phyloP scores from a whole-genome alignment of 2,797 vertebrate genomes.

The Siniperca obscura region DNA sequence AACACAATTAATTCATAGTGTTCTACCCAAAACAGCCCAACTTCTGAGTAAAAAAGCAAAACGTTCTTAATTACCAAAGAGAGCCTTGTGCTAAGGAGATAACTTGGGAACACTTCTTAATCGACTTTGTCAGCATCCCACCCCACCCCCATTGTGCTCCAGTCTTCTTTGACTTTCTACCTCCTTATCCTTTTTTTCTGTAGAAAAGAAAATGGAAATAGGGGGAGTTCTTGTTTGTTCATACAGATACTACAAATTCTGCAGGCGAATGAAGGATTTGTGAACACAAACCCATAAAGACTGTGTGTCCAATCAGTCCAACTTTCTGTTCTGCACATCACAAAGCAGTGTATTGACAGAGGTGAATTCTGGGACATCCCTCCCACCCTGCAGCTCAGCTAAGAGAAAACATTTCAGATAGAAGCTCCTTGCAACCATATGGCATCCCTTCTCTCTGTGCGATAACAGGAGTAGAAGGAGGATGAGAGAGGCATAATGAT shows the following conservation, averaged over 20 bases:
- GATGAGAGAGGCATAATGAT: conserved; percentile 70
- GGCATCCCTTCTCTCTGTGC: conserved; percentile 60
- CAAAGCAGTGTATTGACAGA: conserved; percentile 55
- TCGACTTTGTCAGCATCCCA: conserved; percentile 72
- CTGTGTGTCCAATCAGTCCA: conserved; percentile 16
- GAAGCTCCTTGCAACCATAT: conserved; percentile 59
- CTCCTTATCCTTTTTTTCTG: conserved; percentile 23
- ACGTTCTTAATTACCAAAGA: conserved; percentile 80
- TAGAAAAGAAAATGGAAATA: conserved; percentile 48
- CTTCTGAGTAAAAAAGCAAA: conserved; percentile 72
- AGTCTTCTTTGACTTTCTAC: conserved; percentile 56
- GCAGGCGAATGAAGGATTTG: conserved; percentile 45
- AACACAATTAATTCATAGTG: conserved; percentile 75
- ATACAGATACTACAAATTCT: conserved; percentile 36
- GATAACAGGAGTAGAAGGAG: conserved; percentile 65
- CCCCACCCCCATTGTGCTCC: conserved; percentile 51
- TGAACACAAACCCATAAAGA: conserved; percentile 46
- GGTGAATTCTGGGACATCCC: conserved; percentile 66
- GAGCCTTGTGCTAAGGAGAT: conserved; percentile 74
- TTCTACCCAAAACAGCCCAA: conserved; percentile 63
- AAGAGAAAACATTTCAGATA: conserved; percentile 63
- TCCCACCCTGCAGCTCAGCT: conserved; percentile 53
- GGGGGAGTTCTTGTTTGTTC: conserved; percentile 55
- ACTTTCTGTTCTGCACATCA: conserved; percentile 42
- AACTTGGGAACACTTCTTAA: conserved; percentile 78